phyloP scores from a whole-genome alignment of 2,113 vertebrate species.

The Cyanoderma ruficeps region DNA sequence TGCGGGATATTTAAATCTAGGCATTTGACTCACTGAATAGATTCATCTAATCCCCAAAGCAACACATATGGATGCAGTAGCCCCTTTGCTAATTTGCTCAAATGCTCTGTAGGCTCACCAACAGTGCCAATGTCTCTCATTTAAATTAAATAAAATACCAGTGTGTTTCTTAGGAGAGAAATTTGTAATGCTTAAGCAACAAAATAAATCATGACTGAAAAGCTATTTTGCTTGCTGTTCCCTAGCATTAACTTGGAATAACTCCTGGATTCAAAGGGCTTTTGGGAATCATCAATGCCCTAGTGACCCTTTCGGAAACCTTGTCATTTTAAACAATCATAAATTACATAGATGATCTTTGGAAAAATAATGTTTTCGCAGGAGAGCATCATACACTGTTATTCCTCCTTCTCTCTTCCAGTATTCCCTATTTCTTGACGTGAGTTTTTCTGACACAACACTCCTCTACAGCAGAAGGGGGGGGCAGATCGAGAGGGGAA shows the following conservation, averaged over 20 bases:
- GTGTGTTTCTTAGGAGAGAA: not conserved
- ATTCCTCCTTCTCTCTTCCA: not conserved
- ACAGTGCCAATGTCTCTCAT: not conserved
- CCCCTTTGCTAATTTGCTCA: not conserved
- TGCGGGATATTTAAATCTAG: not conserved
- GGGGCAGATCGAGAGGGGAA: not conserved
- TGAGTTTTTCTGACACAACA: not conserved
- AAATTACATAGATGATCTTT: not conserved
- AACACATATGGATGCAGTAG: not conserved
- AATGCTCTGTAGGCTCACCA: not conserved
- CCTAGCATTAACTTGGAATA: not conserved
- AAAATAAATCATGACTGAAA: not conserved
- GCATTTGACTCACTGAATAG: not conserved
- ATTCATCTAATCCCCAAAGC: not conserved
- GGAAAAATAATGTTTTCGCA: not conserved
- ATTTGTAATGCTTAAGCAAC: not conserved
- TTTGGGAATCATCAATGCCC: not conserved
- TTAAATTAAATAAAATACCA: slow-evolving; percentile 2
- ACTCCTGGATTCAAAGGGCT: not conserved
- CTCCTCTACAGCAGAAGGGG: not conserved
- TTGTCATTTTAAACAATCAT: not conserved
- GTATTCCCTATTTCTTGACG: not conserved
- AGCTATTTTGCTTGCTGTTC: not conserved
- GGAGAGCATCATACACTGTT: not conserved
- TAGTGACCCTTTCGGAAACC: not conserved